Evolutionary conservation across 1,140 invertebrate genomes (phyloP).

Genomic region (Papilio glaucus): DNA sequence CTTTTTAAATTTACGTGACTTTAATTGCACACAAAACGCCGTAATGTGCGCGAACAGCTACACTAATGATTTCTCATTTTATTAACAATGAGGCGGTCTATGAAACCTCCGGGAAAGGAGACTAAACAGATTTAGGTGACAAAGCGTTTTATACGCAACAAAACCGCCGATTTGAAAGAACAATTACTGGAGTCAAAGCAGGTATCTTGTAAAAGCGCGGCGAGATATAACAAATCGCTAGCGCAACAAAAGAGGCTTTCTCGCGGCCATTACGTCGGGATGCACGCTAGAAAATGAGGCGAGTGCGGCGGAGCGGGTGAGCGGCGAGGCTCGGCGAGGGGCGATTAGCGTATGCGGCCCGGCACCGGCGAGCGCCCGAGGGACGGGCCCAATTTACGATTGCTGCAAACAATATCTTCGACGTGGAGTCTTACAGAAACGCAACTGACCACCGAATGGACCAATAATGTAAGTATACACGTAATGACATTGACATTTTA

Average conservation of each 20-base stretch:
- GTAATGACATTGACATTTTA: slow-evolving; percentile 28
- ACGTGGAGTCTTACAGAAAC: slow-evolving; percentile 64
- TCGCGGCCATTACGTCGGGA: slow-evolving; percentile 76
- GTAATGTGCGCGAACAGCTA: slow-evolving; percentile 43
- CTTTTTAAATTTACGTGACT: slow-evolving; percentile 38
- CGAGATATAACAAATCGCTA: slow-evolving; percentile 79
- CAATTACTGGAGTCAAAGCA: slow-evolving; percentile 80
- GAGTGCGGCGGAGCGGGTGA: slow-evolving; percentile 63
- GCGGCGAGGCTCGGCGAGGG: slow-evolving; percentile 44
- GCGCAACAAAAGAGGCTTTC: slow-evolving; percentile 81
- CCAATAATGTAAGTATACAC: slow-evolving; percentile 17
- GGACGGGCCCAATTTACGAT: slow-evolving; percentile 78
- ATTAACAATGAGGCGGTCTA: slow-evolving; percentile 63
- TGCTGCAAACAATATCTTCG: slow-evolving; percentile 82
- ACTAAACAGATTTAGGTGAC: slow-evolving; percentile 76
- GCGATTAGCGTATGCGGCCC: slow-evolving; percentile 81
- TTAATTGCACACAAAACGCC: slow-evolving; percentile 46
- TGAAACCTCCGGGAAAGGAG: slow-evolving; percentile 53
- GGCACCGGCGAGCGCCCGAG: slow-evolving; percentile 67
- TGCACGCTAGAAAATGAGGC: slow-evolving; percentile 72
- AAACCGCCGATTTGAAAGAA: slow-evolving; percentile 79
- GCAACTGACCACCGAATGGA: slow-evolving; percentile 56
- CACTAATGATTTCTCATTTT: slow-evolving; percentile 63
- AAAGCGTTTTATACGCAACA: slow-evolving; percentile 79
- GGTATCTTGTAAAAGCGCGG: slow-evolving; percentile 74